phyloP scores from a whole-genome alignment of 1,140 invertebrate genomes.

The Trypoxylus dichotomus region DNA sequence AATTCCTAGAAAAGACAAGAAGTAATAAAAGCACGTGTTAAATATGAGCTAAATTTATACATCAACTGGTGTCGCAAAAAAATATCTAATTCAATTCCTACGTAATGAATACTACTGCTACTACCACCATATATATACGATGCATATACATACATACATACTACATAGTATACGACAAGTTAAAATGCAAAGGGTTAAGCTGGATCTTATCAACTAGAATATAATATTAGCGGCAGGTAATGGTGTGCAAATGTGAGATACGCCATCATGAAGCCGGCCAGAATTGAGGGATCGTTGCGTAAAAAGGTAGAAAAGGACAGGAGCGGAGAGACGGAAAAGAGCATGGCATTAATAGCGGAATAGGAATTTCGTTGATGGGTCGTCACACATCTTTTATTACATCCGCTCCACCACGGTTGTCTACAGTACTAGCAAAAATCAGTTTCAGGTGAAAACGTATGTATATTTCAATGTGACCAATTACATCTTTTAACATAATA shows the following conservation, averaged over 20 bases:
- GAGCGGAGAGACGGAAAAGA: not conserved
- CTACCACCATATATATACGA: not conserved
- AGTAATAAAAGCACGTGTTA: too few species aligned
- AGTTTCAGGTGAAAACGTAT: not conserved
- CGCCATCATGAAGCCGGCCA: not conserved
- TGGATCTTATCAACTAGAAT: not conserved
- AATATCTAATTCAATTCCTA: not conserved
- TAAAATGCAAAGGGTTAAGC: slow-evolving; percentile 26
- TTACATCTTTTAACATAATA: too few species aligned
- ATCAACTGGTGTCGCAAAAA: too few species aligned
- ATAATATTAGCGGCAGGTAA: slow-evolving; percentile 25
- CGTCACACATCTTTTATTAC: not conserved
- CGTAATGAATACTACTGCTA: not conserved
- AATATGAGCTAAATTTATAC: too few species aligned
- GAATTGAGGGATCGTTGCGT: not conserved
- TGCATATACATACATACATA: not conserved
- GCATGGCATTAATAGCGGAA: not conserved
- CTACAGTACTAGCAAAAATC: not conserved
- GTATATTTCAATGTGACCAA: too few species aligned
- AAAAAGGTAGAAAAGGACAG: not conserved
- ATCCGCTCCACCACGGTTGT: not conserved
- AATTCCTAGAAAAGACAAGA: too few species aligned
- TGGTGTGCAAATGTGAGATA: slow-evolving; percentile 29
- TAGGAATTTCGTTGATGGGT: not conserved
- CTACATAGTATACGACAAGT: not conserved